phyloP scores from a whole-genome alignment of 2,888 invertebrate species.

The Mamestra brassicae region DNA sequence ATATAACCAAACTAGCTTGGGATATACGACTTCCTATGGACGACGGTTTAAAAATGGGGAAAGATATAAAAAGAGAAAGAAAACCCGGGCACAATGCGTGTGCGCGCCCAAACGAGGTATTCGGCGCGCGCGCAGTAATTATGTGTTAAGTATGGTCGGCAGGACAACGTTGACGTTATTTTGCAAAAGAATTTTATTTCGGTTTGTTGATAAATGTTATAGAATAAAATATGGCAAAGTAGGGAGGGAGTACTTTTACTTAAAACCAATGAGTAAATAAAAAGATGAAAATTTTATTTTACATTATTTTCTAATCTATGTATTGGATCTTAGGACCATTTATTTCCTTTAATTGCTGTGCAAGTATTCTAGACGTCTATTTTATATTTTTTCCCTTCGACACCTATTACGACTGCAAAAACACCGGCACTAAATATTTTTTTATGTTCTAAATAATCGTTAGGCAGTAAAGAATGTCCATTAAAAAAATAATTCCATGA shows the following conservation, averaged over 20 bases:
- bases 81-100: slow-evolving; percentile 83
- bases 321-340: no score
- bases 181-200: neutral
- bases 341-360: no score
- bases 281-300: no score
- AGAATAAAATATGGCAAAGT: no score
- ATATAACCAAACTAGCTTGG: slow-evolving; percentile 72
- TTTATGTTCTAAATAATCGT: neutral
- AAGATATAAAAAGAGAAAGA: slow-evolving; percentile 79
- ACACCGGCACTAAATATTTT: neutral
- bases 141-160: slow-evolving; percentile 79
- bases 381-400: neutral
- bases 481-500: slow-evolving; percentile 21
- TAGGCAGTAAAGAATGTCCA: slow-evolving; percentile 12
- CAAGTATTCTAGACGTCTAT: neutral
- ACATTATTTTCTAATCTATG: no score
- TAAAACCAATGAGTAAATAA: no score
- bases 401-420: neutral
- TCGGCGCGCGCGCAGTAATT: slow-evolving; percentile 81
- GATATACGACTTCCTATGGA: slow-evolving; percentile 86
- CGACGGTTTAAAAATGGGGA: slow-evolving; percentile 83
- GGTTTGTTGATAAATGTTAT: neutral
- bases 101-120: slow-evolving; percentile 83
- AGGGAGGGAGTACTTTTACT: no score
- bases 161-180: slow-evolving; percentile 55